Evolutionary conservation across 2,888 invertebrate species (phyloP).

Genomic region (Laspeyria flexula): DNA sequence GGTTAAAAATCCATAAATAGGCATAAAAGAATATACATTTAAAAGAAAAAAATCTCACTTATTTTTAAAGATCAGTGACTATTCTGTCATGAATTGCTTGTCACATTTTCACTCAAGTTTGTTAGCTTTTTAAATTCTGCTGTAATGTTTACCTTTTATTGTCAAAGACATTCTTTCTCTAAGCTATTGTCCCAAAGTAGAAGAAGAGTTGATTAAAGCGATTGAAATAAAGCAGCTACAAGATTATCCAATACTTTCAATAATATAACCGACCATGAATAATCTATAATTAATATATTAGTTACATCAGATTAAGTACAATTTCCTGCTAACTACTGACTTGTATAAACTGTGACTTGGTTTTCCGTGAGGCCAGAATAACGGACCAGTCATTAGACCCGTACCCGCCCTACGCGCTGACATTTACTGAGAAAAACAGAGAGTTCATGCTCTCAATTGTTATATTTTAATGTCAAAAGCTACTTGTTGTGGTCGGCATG

Average conservation of each 20-base stretch:
- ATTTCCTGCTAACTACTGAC: constrained; percentile 17
- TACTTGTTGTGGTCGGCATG: neutral
- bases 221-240: neutral
- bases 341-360: neutral
- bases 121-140: too few species aligned
- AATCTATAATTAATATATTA: constrained; percentile 19
- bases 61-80: too few species aligned
- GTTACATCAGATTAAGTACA: constrained; percentile 21
- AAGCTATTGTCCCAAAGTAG: too few species aligned
- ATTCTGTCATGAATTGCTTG: too few species aligned
- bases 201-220: too few species aligned
- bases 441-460: neutral
- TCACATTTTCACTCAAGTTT: too few species aligned
- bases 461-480: neutral
- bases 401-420: constrained; percentile 5
- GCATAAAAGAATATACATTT: too few species aligned
- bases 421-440: constrained; percentile 4
- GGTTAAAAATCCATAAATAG: too few species aligned
- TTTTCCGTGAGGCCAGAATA: constrained; percentile 2
- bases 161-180: too few species aligned
- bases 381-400: constrained; percentile 6
- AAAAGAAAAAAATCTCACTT: too few species aligned
- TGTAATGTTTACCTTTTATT: too few species aligned
- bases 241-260: too few species aligned
- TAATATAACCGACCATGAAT: neutral